Evolutionary conservation across 2,113 vertebrate genomes (phyloP), one percentile per base, ranked within the genome.

Genomic region (Hoplias malabaricus): DNA sequence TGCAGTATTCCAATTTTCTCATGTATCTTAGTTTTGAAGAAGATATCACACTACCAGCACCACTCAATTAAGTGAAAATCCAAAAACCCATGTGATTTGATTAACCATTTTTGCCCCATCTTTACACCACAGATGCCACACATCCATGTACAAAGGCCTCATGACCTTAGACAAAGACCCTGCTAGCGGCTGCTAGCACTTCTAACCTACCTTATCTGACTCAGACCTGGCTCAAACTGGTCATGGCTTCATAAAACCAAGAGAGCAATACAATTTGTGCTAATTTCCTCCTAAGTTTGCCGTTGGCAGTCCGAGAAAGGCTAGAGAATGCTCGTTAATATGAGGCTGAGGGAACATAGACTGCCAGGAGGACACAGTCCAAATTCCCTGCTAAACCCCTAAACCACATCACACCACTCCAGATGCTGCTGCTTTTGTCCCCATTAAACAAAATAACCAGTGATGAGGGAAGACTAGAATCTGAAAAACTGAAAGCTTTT

Each of bases 221-320:
- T 48, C 66, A 48, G 16, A 9, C 53, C 13, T 29, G n/a, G 27
- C 79, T 80, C 38, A 57, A 73, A 73, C 80, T 69, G 62, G 63
- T 40, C 33, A 61, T 50, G 69, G 48, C 73, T 80, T 81, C 78
- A 78, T 85, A 80, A 89, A 89, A 84, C 33, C 70, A 57, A 62
- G 50, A 76, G 78, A 80, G 83, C 77, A 84, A 86, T 89, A 86
- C 75, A 80, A 89, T 88, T 85, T 83, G 85, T 75, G 83, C 61
- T 88, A 78, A 89, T 87, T 88, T 90, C 82, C 83, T 82, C 11
- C 76, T 69, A 77, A 54, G 73, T 80, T 82, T 83, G 81, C 82
- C 82, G 7, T 31, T 72, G 40, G 82, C 73, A 54, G 81, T 74
- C 74, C 56, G 81, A 81, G 79, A 74, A 65, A 67, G 54, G 73